Percentiles rank a stretch among this genome's conserved stretches.
Conservation (phyloP, 1,140 invertebrate genomes). For the Apocrypta bakeri region DNA sequence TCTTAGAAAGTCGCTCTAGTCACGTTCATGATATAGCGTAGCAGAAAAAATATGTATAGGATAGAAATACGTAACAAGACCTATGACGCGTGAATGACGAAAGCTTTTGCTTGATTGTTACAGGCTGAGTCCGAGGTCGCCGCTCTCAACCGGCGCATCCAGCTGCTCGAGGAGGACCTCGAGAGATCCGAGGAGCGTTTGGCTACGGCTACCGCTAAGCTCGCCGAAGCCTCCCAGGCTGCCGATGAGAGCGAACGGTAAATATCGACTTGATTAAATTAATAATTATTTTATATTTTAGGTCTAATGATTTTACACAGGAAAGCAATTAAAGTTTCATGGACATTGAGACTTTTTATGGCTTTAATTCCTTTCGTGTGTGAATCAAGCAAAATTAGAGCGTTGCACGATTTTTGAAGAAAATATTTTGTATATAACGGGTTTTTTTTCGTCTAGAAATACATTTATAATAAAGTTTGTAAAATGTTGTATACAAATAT, state of each 20-base stretch:
- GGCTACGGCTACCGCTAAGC: slow-evolving; percentile 95
- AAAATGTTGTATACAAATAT: not conserved
- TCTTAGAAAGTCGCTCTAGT: not conserved
- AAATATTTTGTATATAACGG: not conserved
- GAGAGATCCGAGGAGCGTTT: slow-evolving; percentile 98
- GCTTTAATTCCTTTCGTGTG: slow-evolving; percentile 12
- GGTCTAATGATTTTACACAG: not conserved
- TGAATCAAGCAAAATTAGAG: not conserved
- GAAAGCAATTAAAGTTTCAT: not conserved
- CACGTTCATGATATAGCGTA: not conserved
- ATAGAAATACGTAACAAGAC: not conserved
- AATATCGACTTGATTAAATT: slow-evolving; percentile 62
- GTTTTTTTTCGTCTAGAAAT: too few relatives aligned
- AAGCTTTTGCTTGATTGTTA: slow-evolving; percentile 62
- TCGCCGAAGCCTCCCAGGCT: slow-evolving; percentile 98
- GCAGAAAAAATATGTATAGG: not conserved
- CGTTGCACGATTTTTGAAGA: not conserved
- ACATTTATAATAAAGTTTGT: not conserved
- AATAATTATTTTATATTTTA: not conserved
- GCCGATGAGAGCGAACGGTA: slow-evolving; percentile 99
- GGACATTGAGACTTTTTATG: not conserved
- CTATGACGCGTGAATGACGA: slow-evolving; percentile 13
- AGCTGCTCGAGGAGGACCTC: slow-evolving; percentile 98
- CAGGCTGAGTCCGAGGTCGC: slow-evolving; percentile 99
- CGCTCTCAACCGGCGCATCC: slow-evolving; percentile 98